Conservation (phyloP, 2,113 vertebrate species). For the Urocynchramus pylzowi region DNA sequence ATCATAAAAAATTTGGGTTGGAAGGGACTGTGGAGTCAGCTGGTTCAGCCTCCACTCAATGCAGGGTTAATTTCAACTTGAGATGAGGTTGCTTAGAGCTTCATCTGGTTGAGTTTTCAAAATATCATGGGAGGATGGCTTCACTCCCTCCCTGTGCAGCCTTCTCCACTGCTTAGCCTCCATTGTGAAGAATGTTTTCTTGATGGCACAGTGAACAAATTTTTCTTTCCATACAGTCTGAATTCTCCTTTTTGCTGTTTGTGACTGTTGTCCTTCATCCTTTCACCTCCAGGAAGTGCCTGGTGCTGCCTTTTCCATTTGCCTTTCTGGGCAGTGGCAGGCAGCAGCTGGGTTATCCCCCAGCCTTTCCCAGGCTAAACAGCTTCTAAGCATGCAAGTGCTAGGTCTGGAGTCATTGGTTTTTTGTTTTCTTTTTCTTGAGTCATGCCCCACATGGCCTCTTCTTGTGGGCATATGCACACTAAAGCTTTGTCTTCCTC, state of each 20-base stretch:
- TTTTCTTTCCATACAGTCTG: not conserved
- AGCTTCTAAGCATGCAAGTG: not conserved
- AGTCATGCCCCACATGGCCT: not conserved
- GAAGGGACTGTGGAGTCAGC: not conserved
- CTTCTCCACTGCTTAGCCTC: not conserved
- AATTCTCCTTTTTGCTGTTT: not conserved
- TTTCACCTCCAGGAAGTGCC: not conserved
- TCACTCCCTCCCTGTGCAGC: not conserved
- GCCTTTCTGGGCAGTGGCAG: not conserved
- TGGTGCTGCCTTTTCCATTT: not conserved
- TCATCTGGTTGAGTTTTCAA: not conserved
- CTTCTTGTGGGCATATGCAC: not conserved
- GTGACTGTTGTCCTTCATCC: not conserved
- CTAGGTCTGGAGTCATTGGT: not conserved
- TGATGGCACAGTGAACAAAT: not conserved
- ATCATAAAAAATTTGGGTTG: not conserved
- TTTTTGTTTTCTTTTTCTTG: not conserved
- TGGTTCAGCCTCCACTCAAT: not conserved
- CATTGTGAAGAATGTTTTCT: not conserved
- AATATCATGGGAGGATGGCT: not conserved
- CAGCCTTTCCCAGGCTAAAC: not conserved
- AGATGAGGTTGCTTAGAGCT: not conserved
- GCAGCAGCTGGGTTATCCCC: not conserved
- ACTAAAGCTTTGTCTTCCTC: not conserved
- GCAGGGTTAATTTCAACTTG: not conserved